Evolutionary conservation across 2,113 vertebrate species (phyloP).

Genomic region (Myocastor coypus): DNA sequence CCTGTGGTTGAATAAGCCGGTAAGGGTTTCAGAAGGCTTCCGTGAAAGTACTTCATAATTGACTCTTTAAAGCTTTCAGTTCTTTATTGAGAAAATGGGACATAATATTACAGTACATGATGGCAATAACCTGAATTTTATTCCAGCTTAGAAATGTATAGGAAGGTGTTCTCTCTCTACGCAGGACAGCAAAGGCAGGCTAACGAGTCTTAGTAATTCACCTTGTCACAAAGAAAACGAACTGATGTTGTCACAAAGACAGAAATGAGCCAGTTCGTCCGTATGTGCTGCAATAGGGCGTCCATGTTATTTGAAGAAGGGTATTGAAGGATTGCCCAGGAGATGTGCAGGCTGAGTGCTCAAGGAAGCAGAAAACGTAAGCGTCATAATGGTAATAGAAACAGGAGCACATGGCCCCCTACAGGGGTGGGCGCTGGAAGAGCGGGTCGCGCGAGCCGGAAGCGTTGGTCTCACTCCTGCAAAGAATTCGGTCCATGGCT

Average conservation of each 20-base stretch:
- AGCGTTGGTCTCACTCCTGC: too few relatives aligned
- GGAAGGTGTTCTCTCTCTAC: neutral
- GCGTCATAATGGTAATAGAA: too few relatives aligned
- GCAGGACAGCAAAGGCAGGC: neutral
- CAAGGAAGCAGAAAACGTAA: too few relatives aligned
- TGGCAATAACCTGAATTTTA: neutral
- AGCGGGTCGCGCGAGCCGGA: too few relatives aligned
- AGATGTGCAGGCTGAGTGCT: too few relatives aligned
- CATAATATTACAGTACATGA: neutral
- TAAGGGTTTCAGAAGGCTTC: neutral
- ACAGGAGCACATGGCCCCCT: too few relatives aligned
- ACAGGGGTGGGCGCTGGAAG: too few relatives aligned
- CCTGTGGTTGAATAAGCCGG: neutral
- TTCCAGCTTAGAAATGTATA: neutral
- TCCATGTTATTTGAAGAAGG: too few relatives aligned
- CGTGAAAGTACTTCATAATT: neutral
- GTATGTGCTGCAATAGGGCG: too few relatives aligned
- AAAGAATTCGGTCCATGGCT: neutral
- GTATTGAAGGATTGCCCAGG: too few relatives aligned
- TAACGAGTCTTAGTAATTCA: neutral
- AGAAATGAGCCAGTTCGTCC: too few relatives aligned
- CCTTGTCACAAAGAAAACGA: neutral
- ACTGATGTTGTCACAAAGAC: neutral
- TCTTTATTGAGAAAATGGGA: neutral
- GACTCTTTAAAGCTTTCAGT: neutral